phyloP scores from a whole-genome alignment of 2,888 invertebrate species.

The Eristalis intricaria region DNA sequence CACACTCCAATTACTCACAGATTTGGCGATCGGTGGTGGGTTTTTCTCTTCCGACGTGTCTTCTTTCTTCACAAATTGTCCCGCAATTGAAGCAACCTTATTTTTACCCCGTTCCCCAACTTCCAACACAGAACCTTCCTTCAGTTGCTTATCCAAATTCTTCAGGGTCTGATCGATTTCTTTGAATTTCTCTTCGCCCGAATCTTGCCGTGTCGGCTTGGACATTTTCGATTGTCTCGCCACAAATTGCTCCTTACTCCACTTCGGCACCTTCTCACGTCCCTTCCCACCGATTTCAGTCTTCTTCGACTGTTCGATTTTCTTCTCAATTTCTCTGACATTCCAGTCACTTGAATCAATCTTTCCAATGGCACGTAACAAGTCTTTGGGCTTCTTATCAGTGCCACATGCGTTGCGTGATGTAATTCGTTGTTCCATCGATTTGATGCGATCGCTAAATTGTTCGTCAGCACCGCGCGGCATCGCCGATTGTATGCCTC shows the following conservation, averaged over 20 bases:
- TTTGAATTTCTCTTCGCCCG: conserved; percentile 84
- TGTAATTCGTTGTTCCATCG: conserved; percentile 90
- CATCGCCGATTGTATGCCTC: conserved; percentile 80
- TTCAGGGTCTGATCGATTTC: conserved; percentile 88
- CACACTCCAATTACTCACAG: conserved; percentile 80
- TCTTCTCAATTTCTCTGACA: conserved; percentile 93
- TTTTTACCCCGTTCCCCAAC: conserved; percentile 85
- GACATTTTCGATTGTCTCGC: conserved; percentile 88
- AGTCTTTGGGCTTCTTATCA: conserved; percentile 92
- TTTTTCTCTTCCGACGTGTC: conserved; percentile 80
- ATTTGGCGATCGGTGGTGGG: conserved; percentile 78
- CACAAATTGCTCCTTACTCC: conserved; percentile 91
- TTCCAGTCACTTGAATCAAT: conserved; percentile 96
- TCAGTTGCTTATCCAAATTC: conserved; percentile 87
- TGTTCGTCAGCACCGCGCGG: conserved; percentile 79
- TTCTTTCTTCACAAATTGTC: conserved; percentile 84
- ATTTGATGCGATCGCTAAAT: conserved; percentile 84
- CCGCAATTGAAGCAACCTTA: conserved; percentile 94
- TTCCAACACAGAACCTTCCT: conserved; percentile 89
- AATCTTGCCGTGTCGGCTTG: conserved; percentile 84
- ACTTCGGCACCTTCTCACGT: conserved; percentile 92
- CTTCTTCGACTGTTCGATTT: conserved; percentile 86
- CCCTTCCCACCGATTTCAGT: conserved; percentile 81
- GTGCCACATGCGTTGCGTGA: conserved; percentile 83
- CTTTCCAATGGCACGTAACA: conserved; percentile 93